phyloP scores from a whole-genome alignment of 64 coral and sea anemone species.

The Catalaphyllia jardinei region DNA sequence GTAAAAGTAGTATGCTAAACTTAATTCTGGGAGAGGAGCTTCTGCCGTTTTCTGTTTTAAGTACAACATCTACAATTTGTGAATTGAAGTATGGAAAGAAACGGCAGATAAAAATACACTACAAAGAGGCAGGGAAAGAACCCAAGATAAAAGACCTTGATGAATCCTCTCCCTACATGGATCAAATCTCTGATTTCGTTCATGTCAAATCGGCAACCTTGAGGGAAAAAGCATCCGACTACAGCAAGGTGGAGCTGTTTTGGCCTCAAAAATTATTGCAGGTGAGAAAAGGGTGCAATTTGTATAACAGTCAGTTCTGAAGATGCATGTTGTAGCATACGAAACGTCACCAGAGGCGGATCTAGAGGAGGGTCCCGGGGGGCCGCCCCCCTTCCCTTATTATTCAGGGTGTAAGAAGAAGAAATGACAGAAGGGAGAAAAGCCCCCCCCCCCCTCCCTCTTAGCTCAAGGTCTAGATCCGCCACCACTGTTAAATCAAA shows the following conservation, averaged over 20 bases:
- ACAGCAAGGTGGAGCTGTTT: constrained; percentile 47
- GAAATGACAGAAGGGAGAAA: no score
- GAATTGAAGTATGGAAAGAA: constrained; percentile 32
- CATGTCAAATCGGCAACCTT: neutral
- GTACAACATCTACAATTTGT: constrained; percentile 48
- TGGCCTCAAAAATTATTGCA: constrained; percentile 34
- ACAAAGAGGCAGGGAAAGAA: constrained; percentile 20
- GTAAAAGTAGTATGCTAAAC: constrained; percentile 49
- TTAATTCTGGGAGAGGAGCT: constrained; percentile 42
- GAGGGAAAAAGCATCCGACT: neutral
- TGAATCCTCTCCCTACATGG: neutral
- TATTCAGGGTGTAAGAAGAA: no score
- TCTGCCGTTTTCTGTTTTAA: constrained; percentile 29
- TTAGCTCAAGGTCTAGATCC: no score
- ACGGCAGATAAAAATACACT: constrained; percentile 1
- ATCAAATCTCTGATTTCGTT: constrained; percentile 27
- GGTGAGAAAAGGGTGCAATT: neutral
- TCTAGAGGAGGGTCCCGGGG: no score
- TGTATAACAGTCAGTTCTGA: no score
- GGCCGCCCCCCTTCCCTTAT: no score
- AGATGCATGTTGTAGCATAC: no score
- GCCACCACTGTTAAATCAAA: no score
- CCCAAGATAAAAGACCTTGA: neutral
- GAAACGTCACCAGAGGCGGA: no score
- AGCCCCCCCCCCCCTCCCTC: no score